Evolutionary conservation across 2,113 vertebrate species (phyloP).

Genomic region (Mus pahari): DNA sequence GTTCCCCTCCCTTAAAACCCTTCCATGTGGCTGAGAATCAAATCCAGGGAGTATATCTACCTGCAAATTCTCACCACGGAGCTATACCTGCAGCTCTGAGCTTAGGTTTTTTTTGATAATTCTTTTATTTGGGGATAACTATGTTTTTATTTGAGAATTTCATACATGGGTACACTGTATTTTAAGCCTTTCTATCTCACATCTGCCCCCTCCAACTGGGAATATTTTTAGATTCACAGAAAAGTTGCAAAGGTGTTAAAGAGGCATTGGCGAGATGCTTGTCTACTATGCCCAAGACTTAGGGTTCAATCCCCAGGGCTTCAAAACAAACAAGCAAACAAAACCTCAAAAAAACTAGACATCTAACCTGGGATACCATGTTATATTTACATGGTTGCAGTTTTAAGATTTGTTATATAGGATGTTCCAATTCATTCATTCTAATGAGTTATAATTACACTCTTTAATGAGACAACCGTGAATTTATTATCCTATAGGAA

Average conservation of each 20-base stretch:
- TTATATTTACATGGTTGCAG: neutral
- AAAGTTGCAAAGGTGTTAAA: neutral
- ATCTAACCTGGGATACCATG: neutral
- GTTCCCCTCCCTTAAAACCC: too few species aligned
- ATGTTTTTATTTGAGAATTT: neutral
- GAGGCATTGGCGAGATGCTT: neutral
- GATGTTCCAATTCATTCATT: neutral
- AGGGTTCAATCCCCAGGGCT: neutral
- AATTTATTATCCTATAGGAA: neutral
- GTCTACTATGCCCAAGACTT: neutral
- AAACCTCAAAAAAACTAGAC: neutral
- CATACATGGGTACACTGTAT: neutral
- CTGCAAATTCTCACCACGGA: neutral
- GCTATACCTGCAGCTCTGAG: neutral
- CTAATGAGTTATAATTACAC: neutral
- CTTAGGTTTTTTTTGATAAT: neutral
- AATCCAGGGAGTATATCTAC: neutral
- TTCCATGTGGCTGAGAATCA: neutral
- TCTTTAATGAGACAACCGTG: neutral
- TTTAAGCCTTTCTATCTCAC: neutral
- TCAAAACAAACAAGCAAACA: neutral
- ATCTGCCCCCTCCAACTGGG: neutral
- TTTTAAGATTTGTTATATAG: neutral
- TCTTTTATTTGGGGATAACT: neutral
- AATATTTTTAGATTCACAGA: neutral